Evolutionary conservation across 2,113 vertebrate genomes (phyloP).

Genomic region (Dasyornis broadbenti): DNA sequence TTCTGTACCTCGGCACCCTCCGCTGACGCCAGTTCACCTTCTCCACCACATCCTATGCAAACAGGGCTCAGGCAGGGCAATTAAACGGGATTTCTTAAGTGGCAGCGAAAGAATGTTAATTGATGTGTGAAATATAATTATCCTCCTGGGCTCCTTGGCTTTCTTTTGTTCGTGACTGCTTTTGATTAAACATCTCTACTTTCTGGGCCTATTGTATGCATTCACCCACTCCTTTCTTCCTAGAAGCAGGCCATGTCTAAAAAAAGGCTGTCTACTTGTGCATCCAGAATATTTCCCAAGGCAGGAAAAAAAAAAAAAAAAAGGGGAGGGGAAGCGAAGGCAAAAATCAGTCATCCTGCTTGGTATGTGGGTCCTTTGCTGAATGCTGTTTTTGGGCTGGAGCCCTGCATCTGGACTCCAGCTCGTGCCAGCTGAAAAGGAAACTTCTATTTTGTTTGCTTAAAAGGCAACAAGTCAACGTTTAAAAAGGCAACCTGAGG

Average conservation of each 20-base stretch:
- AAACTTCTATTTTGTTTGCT: slow-evolving; percentile 65
- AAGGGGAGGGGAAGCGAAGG: slow-evolving; percentile 18
- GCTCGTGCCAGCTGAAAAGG: slow-evolving; percentile 61
- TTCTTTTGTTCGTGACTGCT: slow-evolving; percentile 50
- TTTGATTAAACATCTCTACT: slow-evolving; percentile 56
- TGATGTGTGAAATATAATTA: slow-evolving; percentile 67
- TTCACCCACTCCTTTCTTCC: slow-evolving; percentile 34
- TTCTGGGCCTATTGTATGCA: slow-evolving; percentile 26
- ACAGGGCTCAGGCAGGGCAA: slow-evolving; percentile 22
- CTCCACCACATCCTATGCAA: background rate
- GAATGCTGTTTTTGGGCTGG: slow-evolving; percentile 60
- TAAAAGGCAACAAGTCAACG: slow-evolving; percentile 59
- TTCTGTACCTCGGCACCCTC: background rate
- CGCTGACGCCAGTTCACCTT: slow-evolving; percentile 14
- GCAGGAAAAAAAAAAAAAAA: background rate
- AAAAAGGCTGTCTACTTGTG: slow-evolving; percentile 32
- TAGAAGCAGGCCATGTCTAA: background rate
- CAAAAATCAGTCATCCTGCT: slow-evolving; percentile 53
- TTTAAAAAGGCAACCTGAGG: slow-evolving; percentile 55
- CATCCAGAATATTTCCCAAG: slow-evolving; percentile 58
- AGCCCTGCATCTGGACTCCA: slow-evolving; percentile 65
- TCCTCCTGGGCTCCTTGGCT: slow-evolving; percentile 48
- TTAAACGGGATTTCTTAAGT: slow-evolving; percentile 58
- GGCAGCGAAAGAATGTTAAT: slow-evolving; percentile 56
- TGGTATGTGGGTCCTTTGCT: slow-evolving; percentile 59